These are phyloP conservation scores for Melospiza melodia DNA, from an alignment of 2,113 vertebrate species.

Conservation along the genomic window DNA sequence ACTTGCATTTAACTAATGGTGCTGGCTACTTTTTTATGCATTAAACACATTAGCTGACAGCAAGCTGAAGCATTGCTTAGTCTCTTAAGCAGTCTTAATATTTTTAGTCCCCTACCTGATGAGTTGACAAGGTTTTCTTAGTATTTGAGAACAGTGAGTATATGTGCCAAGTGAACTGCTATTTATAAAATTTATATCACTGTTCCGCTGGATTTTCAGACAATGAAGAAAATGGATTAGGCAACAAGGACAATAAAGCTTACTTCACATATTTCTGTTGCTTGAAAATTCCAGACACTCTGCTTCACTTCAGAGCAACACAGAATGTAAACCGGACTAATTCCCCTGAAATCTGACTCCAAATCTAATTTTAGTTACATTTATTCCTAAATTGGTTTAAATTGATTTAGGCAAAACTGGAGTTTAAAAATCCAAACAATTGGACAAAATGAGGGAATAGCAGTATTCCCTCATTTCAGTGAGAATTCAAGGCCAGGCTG, in stretches of 20 bases:
- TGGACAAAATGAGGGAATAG: background rate
- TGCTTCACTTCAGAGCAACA: background rate
- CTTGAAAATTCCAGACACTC: background rate
- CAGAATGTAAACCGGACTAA: background rate
- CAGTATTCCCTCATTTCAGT: background rate
- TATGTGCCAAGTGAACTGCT: background rate
- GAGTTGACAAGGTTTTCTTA: constrained; percentile 2
- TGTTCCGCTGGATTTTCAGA: background rate
- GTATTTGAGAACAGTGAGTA: background rate
- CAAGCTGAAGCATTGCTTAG: constrained; percentile 16
- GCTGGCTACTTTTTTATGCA: constrained; percentile 25
- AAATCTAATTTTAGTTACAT: background rate
- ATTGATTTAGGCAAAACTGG: background rate
- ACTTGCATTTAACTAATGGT: constrained; percentile 56
- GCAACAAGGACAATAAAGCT: background rate
- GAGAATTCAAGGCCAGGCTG: background rate
- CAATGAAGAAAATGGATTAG: background rate
- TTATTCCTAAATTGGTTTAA: background rate
- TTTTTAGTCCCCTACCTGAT: background rate
- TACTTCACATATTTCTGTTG: background rate
- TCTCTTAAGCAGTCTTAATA: constrained; percentile 7
- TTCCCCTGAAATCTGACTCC: background rate
- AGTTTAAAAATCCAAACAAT: background rate
- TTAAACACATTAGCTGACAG: background rate
- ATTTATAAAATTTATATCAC: background rate